Percentiles rank a stretch among this genome's conserved stretches.
Conservation (phyloP, 35 echinoderm and acorn worm genomes). For the Heliocidaris tuberculata region DNA sequence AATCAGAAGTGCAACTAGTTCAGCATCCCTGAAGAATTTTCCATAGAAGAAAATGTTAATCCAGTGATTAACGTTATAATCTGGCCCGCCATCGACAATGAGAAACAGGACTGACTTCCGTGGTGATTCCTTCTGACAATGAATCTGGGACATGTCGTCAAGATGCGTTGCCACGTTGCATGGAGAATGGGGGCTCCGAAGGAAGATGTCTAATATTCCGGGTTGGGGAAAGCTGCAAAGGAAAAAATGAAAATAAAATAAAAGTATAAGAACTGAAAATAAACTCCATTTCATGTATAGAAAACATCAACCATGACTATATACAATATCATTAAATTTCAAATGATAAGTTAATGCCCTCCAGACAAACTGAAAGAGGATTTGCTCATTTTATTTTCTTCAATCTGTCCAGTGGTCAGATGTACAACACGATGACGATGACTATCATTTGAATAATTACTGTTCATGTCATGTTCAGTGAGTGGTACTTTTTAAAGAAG, state of each 20-base stretch:
- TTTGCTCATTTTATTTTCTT: no score
- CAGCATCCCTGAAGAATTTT: constrained; percentile 41
- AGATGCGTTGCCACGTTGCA: constrained; percentile 56
- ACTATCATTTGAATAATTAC: no score
- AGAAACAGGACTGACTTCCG: not conserved
- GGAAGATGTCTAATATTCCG: not conserved
- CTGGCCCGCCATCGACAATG: constrained; percentile 46
- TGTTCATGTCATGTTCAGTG: no score
- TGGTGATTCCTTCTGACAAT: not conserved
- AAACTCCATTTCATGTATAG: not conserved
- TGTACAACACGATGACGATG: no score
- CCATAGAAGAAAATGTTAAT: constrained; percentile 51
- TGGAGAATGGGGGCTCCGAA: constrained; percentile 40
- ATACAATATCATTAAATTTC: no score
- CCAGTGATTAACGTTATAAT: constrained; percentile 64
- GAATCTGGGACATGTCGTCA: constrained; percentile 27
- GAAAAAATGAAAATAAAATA: not conserved
- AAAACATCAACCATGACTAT: no score
- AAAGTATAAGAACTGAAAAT: no score
- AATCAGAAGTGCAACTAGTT: constrained; percentile 30
- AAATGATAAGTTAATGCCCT: no score
- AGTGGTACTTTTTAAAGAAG: not conserved
- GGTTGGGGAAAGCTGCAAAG: constrained; percentile 18
- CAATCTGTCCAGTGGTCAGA: no score
- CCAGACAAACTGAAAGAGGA: no score